Base-by-base conservation (phyloP, 2,797 vertebrate species). In the Halcyon smyrnensis region DNA sequence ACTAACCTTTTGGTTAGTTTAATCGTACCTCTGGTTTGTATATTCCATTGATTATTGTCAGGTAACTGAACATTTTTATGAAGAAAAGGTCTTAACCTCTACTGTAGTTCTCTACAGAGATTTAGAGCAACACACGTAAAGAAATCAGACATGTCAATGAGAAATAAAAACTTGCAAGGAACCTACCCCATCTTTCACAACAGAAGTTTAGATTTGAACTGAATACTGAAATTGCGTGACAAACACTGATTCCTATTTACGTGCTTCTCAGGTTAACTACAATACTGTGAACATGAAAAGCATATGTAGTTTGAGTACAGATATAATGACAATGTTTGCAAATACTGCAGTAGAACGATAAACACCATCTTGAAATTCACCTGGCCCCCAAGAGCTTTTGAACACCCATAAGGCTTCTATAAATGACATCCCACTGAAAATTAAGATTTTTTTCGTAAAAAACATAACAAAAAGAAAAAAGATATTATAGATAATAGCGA, bases 1-100 rank as follows among this genome's bases (percentile, higher is more conserved):
- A 89, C 79, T 90, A 91, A 91, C 50, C 90, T 95, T 94, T 86
- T 67, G 59, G 78, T 85, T 95, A 89, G 77, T 86, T 96, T 80
- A 92, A 84, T 81, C 85, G 56, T 92, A 14, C 27, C 76, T 96
- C 63, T 56, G 74, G 76, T 84, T 83, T 59, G 51, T 23, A 28
- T 87, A 75, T 90, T 89, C 68, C 34, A 75, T 78, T 83, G 68
- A 87, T 75, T 82, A 70, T 71, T 90, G 80, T 74, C 90, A 93
- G 50, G 56, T 82, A 89, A 43, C 13, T 82, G 54, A 88, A 88
- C 14, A 56, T 13, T 93, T 73, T 74, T 50, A 81, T 83, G 50
- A 96, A 89, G 63, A 25, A 73, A 96, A 96, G 56, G 63, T 95
- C 96, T 95, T 78, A 36, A 94, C 62, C 39, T 50, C 18, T 25